Evolutionary conservation across 1,140 invertebrate species (phyloP).

Genomic region (Nymphalis io): DNA sequence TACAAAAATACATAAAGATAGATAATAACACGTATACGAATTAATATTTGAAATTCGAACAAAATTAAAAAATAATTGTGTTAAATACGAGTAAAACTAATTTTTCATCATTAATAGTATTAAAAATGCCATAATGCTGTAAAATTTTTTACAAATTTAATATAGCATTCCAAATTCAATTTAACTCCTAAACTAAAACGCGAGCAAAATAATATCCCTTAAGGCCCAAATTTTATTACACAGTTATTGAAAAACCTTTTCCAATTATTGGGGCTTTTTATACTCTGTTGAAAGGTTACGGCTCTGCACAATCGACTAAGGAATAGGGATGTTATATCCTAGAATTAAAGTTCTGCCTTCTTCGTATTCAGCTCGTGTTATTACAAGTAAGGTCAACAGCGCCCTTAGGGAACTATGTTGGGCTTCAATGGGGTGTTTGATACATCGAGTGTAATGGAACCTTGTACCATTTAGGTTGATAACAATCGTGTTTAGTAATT

Average conservation of each 20-base stretch:
- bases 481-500: not conserved
- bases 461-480: not conserved
- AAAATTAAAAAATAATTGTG: too few species aligned
- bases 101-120: too few species aligned
- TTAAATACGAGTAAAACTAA: too few species aligned
- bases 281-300: slow-evolving; percentile 22
- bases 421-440: slow-evolving; percentile 9
- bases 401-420: slow-evolving; percentile 1
- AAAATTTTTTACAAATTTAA: not conserved
- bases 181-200: not conserved
- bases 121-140: too few species aligned
- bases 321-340: slow-evolving; percentile 17
- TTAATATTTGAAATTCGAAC: too few species aligned
- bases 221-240: slow-evolving; percentile 26
- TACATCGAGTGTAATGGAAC: not conserved
- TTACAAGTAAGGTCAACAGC: slow-evolving; percentile 13
- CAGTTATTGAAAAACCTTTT: slow-evolving; percentile 33
- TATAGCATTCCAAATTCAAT: slow-evolving; percentile 1
- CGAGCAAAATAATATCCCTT: not conserved
- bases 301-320: slow-evolving; percentile 18
- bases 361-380: slow-evolving; percentile 30
- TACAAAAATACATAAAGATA: too few species aligned
- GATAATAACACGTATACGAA: too few species aligned
- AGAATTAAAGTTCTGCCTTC: not conserved
- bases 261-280: slow-evolving; percentile 23